Percentiles rank a stretch among this genome's conserved stretches.
phyloP scores from a whole-genome alignment of 2,113 vertebrate genomes.

The Phalacrocorax aristotelis region DNA sequence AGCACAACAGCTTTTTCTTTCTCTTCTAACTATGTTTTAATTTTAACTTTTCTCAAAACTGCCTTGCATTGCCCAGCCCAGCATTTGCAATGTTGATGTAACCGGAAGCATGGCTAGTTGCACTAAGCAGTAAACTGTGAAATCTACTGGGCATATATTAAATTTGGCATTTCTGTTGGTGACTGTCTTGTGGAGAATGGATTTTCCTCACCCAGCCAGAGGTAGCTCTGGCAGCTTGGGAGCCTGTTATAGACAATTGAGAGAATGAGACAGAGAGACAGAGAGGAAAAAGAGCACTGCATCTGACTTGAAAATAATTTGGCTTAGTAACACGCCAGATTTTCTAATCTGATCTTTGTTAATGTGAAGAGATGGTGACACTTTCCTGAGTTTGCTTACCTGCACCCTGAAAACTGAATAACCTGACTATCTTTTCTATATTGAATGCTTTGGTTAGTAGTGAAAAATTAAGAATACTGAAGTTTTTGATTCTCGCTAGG shows the following conservation, averaged over 20 bases:
- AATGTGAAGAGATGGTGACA: background rate
- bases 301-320: conserved; percentile 7
- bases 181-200: conserved; percentile 29
- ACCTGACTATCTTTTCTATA: background rate
- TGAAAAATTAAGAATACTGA: conserved; percentile 26
- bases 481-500: background rate
- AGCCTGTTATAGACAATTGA: conserved; percentile 19
- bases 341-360: background rate
- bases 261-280: background rate
- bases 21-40: background rate
- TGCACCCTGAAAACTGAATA: background rate
- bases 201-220: conserved; percentile 51
- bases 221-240: conserved; percentile 49
- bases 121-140: conserved; percentile 55
- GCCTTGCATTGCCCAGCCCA: conserved; percentile 12
- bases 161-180: conserved; percentile 48
- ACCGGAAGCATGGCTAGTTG: conserved; percentile 53
- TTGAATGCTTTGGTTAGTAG: background rate
- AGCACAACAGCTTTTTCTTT: conserved; percentile 13
- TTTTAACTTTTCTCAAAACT: conserved; percentile 14
- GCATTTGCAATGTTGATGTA: conserved; percentile 32
- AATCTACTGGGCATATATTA: conserved; percentile 54
- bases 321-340: background rate
- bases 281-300: background rate
- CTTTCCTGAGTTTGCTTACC: background rate